These are phyloP conservation scores for Alectura lathami DNA, from an alignment of 2,113 vertebrate species.

Conservation along the genomic window DNA sequence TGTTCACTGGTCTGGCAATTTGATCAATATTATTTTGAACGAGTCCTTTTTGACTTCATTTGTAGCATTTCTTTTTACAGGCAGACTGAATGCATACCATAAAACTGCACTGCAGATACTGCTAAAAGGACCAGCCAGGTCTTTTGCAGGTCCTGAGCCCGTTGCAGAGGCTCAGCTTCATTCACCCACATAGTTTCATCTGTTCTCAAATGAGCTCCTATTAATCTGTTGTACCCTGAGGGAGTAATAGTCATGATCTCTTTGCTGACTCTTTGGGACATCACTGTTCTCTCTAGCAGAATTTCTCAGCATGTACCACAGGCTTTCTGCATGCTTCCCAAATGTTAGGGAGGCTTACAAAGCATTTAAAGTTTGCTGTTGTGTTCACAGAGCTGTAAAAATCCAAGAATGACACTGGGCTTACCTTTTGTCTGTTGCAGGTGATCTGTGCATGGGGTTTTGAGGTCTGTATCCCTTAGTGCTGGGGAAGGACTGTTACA, in stretches of 20 bases:
- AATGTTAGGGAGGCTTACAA: background rate
- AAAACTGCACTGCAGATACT: conserved; percentile 5
- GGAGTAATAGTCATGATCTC: background rate
- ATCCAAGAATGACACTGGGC: background rate
- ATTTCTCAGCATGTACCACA: background rate
- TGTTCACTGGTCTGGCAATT: conserved; percentile 66
- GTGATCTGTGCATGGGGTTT: background rate
- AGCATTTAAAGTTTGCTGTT: background rate
- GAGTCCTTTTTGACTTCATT: conserved; percentile 41
- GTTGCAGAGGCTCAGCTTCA: background rate
- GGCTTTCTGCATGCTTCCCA: background rate
- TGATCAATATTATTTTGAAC: conserved; percentile 75
- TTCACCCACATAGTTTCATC: conserved; percentile 1
- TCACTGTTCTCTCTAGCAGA: background rate
- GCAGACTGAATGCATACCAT: background rate
- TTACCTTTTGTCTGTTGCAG: background rate
- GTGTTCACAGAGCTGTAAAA: background rate
- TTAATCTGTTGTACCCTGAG: background rate
- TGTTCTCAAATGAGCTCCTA: background rate
- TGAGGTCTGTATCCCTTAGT: background rate
- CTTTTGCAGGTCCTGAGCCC: background rate
- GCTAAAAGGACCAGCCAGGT: background rate
- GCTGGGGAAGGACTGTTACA: too few species aligned
- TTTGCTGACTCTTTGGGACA: background rate
- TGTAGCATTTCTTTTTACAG: conserved; percentile 46